Conservation (phyloP, 2,888 invertebrate species). For the Allophyes oxyacanthae region DNA sequence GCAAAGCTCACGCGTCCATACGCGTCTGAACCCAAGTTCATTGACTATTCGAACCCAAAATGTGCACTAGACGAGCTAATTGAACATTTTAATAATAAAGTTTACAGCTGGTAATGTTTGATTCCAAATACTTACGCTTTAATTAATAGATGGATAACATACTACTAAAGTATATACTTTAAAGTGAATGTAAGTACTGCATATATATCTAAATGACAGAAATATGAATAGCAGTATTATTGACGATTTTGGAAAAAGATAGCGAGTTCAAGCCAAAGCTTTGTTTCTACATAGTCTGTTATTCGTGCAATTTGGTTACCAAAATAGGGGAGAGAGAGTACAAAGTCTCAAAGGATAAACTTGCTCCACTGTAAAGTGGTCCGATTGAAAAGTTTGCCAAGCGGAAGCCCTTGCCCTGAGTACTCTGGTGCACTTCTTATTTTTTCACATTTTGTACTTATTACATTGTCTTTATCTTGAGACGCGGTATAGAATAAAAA, state of each 20-base stretch:
- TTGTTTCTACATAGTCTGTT: slow-evolving; percentile 57
- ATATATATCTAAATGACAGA: background rate
- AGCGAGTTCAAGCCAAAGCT: slow-evolving; percentile 52
- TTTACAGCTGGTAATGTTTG: slow-evolving; percentile 1
- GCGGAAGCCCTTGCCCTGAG: slow-evolving; percentile 71
- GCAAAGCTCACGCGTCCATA: slow-evolving; percentile 4
- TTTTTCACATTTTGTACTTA: slow-evolving; percentile 57
- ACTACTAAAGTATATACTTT: no score
- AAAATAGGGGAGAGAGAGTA: slow-evolving; percentile 64
- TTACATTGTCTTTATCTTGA: slow-evolving; percentile 50
- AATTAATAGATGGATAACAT: no score
- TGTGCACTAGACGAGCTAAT: slow-evolving; percentile 17
- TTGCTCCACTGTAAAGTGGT: slow-evolving; percentile 69
- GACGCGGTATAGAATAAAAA: slow-evolving; percentile 44
- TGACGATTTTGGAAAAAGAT: slow-evolving; percentile 13
- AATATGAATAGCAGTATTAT: no score
- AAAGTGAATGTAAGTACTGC: background rate
- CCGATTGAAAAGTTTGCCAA: slow-evolving; percentile 76
- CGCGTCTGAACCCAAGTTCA: no score
- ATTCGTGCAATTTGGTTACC: slow-evolving; percentile 75
- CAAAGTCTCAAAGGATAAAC: slow-evolving; percentile 74
- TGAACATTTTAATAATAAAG: slow-evolving; percentile 14
- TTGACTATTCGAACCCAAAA: slow-evolving; percentile 5
- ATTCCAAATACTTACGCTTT: slow-evolving; percentile 2
- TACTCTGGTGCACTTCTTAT: slow-evolving; percentile 67